Evolutionary conservation across 2,797 vertebrate species (phyloP).

Genomic region (Enteromius afrohamiltoni): DNA sequence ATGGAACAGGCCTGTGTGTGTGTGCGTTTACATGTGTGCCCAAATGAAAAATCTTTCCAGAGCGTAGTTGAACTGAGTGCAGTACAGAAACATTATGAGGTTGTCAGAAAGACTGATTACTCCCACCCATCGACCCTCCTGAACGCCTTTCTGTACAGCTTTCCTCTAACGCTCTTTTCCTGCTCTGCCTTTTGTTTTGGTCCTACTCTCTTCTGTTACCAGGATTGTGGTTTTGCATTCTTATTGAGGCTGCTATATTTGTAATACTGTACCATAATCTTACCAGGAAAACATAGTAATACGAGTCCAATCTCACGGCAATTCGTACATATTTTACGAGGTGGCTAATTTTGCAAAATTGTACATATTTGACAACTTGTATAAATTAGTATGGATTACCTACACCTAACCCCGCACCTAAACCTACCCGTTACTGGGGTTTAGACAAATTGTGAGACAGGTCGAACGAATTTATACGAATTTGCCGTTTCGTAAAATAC

Average conservation of each 20-base stretch:
- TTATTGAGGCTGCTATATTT: not conserved
- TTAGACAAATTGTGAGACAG: too few relatives aligned
- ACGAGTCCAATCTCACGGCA: too few relatives aligned
- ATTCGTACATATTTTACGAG: too few relatives aligned
- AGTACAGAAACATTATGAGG: conserved; percentile 73
- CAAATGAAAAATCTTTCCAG: conserved; percentile 31
- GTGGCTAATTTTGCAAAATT: too few relatives aligned
- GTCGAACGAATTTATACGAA: too few relatives aligned
- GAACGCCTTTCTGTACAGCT: not conserved
- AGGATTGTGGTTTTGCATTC: not conserved
- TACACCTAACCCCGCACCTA: too few relatives aligned
- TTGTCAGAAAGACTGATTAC: conserved; percentile 78
- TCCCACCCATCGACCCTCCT: conserved; percentile 56
- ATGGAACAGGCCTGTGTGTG: conserved; percentile 9
- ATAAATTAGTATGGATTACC: too few relatives aligned
- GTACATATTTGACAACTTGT: too few relatives aligned
- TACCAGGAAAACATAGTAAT: not conserved
- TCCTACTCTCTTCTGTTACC: not conserved
- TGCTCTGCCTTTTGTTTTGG: not conserved
- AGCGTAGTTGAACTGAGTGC: conserved; percentile 59
- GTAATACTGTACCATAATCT: not conserved
- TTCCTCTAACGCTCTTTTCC: conserved; percentile 3
- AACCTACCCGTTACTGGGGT: too few relatives aligned
- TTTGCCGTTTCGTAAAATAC: too few relatives aligned
- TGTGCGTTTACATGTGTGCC: not conserved